Conservation (phyloP, 2,797 vertebrate species). For the Sebastes minor region DNA sequence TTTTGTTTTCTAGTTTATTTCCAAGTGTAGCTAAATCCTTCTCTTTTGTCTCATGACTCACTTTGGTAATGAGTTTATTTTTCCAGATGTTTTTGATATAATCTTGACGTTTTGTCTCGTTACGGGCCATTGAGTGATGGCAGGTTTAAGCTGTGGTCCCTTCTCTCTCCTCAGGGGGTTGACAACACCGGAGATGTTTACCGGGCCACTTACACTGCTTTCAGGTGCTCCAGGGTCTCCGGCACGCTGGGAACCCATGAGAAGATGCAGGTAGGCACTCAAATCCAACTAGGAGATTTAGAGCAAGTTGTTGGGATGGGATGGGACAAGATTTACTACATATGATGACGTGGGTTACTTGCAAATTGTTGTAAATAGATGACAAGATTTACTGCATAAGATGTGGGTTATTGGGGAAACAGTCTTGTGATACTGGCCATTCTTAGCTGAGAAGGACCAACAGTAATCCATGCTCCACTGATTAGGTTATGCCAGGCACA, state of each 20-base stretch:
- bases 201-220: slow-evolving; percentile 91
- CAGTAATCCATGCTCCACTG: background rate
- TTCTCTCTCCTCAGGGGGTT: slow-evolving; percentile 81
- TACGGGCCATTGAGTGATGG: background rate
- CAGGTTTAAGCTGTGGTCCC: background rate
- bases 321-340: no score
- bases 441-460: background rate
- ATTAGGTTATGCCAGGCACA: background rate
- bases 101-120: background rate
- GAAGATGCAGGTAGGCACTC: slow-evolving; percentile 85
- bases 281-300: background rate
- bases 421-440: background rate
- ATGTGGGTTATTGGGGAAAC: background rate
- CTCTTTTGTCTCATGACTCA: background rate
- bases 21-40: background rate
- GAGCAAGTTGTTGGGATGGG: background rate
- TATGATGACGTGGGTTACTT: background rate
- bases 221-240: slow-evolving; percentile 88
- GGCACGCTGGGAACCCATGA: slow-evolving; percentile 84
- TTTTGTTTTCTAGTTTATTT: background rate
- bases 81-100: background rate
- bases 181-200: slow-evolving; percentile 88
- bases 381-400: no score
- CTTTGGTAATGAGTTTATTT: background rate
- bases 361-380: background rate